phyloP scores from a whole-genome alignment of 2,113 vertebrate genomes.

The Neogobius melanostomus region DNA sequence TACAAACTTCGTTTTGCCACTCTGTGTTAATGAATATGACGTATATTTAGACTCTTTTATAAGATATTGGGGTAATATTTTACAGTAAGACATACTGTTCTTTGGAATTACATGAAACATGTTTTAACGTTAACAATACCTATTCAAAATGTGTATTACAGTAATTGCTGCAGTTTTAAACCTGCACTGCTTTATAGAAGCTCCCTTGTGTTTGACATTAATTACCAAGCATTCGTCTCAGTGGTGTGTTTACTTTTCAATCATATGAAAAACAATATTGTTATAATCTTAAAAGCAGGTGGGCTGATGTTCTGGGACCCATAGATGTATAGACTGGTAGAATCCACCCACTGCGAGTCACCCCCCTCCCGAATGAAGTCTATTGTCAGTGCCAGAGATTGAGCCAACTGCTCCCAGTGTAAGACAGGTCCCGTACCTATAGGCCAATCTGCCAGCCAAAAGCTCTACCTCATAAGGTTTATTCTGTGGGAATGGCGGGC shows the following conservation, averaged over 20 bases:
- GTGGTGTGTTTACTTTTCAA: neutral
- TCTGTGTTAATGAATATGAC: no score
- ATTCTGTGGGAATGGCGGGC: constrained; percentile 59
- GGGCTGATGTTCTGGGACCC: constrained; percentile 9
- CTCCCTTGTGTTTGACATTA: neutral
- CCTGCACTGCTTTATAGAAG: neutral
- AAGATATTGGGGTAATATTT: no score
- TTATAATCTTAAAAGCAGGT: constrained; percentile 17
- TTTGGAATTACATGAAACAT: no score
- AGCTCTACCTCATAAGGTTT: constrained; percentile 55
- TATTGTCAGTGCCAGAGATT: constrained; percentile 44
- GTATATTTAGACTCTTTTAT: no score
- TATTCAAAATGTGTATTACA: neutral
- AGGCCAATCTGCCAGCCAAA: constrained; percentile 54
- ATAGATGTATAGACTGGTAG: constrained; percentile 35
- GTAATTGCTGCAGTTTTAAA: neutral
- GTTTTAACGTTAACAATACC: no score
- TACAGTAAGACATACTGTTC: no score
- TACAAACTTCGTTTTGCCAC: no score
- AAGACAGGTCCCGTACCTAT: constrained; percentile 49
- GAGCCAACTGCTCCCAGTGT: constrained; percentile 51
- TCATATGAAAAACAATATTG: constrained; percentile 9
- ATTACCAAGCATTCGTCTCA: neutral
- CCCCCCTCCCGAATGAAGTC: constrained; percentile 40
- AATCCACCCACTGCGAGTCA: constrained; percentile 55